Evolutionary conservation across 1,140 invertebrate genomes (phyloP).

Genomic region (Anastrepha obliqua): DNA sequence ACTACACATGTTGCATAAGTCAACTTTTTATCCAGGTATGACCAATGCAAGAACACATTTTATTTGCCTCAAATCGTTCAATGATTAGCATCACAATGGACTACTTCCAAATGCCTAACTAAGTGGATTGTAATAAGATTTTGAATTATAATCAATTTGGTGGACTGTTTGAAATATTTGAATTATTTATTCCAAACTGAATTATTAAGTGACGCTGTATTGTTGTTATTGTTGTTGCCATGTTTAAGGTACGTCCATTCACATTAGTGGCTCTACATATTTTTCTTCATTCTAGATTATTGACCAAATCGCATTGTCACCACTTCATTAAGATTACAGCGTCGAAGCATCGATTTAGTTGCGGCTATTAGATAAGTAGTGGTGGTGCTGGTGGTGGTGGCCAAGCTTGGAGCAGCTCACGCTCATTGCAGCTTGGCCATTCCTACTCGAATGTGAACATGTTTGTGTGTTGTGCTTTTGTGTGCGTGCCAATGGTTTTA

Average conservation of each 20-base stretch:
- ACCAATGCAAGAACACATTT: background rate
- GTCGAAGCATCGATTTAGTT: conserved; percentile 41
- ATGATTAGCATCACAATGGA: conserved; percentile 42
- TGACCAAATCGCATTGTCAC: conserved; percentile 41
- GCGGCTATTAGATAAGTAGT: conserved; percentile 8
- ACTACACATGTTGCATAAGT: background rate
- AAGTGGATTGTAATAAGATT: conserved; percentile 51
- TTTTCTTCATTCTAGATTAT: background rate
- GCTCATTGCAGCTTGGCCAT: background rate
- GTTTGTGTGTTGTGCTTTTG: background rate
- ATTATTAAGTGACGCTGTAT: conserved; percentile 21
- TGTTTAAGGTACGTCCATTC: background rate
- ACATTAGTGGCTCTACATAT: background rate
- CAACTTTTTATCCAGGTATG: background rate
- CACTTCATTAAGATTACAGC: conserved; percentile 48
- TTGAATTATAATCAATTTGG: conserved; percentile 52
- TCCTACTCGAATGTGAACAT: background rate
- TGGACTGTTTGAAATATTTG: conserved; percentile 39
- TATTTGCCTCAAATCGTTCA: background rate
- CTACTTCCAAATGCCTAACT: background rate
- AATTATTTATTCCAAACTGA: conserved; percentile 43
- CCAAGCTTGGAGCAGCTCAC: too few relatives aligned
- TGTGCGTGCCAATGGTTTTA: conserved; percentile 23
- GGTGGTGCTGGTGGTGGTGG: background rate
- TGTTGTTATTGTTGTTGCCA: conserved; percentile 4